Evolutionary conservation across 2,797 vertebrate genomes (phyloP).

Genomic region (Basileuterus tristriatus): DNA sequence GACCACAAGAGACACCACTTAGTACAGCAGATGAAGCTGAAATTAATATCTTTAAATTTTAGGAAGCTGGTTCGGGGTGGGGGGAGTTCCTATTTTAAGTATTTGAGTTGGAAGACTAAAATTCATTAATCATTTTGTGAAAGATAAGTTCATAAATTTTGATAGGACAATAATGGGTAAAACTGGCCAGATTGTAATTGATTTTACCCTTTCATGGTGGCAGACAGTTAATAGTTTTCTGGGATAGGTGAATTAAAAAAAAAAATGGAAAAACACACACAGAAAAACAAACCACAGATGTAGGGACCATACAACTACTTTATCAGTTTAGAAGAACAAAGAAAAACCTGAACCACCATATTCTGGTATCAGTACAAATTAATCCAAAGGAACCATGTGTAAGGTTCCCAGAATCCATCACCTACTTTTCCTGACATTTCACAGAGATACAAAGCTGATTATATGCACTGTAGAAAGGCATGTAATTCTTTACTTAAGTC

Average conservation of each 20-base stretch:
- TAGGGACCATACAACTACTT: not conserved
- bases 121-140: not conserved
- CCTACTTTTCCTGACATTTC: not conserved
- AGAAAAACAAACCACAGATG: not conserved
- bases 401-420: not conserved
- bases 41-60: not conserved
- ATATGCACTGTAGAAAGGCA: not conserved
- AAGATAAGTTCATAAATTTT: not conserved
- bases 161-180: not conserved
- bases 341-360: fast-evolving
- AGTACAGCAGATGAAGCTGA: not conserved
- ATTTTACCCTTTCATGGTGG: not conserved
- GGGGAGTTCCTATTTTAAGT: not conserved
- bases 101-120: not conserved
- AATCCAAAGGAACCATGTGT: not conserved
- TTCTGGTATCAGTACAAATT: not conserved
- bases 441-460: not conserved
- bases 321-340: not conserved
- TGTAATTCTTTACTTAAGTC: not conserved
- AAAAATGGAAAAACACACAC: not conserved
- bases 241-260: not conserved
- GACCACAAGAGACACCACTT: conserved; percentile 13
- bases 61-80: fast-evolving
- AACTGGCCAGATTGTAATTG: not conserved
- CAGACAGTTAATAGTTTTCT: not conserved